Percentiles rank a stretch among this genome's conserved stretches.
phyloP scores from a whole-genome alignment of 2,888 invertebrate genomes.

The Caenorhabditis sp. region DNA sequence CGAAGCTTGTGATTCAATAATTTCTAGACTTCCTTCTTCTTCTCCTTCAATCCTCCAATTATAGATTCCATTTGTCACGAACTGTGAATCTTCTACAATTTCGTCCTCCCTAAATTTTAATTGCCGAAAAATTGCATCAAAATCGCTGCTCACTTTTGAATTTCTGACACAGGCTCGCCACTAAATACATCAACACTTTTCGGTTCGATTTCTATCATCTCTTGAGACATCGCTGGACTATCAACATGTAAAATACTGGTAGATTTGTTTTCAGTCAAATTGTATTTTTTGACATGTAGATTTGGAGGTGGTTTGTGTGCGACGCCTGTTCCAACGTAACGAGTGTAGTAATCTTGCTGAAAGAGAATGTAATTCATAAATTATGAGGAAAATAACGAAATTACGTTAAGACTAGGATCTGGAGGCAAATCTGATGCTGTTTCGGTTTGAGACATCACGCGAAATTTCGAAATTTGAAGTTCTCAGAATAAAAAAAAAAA shows the following conservation, averaged over 20 bases:
- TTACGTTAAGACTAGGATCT: background rate
- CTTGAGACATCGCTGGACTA: background rate
- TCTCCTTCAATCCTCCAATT: background rate
- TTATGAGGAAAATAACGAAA: background rate
- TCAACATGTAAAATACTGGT: background rate
- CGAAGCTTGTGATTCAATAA: too few relatives aligned
- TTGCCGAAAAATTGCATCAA: background rate
- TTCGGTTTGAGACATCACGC: too few relatives aligned
- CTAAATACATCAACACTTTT: background rate
- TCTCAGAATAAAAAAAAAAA: too few relatives aligned
- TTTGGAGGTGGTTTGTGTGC: conserved; percentile 14
- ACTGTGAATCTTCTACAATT: conserved; percentile 1
- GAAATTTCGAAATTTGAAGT: too few relatives aligned
- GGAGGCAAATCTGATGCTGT: too few relatives aligned
- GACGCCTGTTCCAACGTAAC: conserved; percentile 11
- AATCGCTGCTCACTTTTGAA: background rate
- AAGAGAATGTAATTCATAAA: background rate
- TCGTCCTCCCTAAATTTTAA: background rate
- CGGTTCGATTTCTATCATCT: background rate
- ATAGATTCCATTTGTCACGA: too few relatives aligned
- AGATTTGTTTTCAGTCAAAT: background rate
- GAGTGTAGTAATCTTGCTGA: background rate
- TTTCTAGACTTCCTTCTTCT: background rate
- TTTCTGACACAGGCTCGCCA: background rate
- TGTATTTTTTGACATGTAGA: too few relatives aligned